These are phyloP conservation scores for Borostomias antarcticus DNA, from an alignment of 2,797 vertebrate genomes.

Conservation along the genomic window DNA sequence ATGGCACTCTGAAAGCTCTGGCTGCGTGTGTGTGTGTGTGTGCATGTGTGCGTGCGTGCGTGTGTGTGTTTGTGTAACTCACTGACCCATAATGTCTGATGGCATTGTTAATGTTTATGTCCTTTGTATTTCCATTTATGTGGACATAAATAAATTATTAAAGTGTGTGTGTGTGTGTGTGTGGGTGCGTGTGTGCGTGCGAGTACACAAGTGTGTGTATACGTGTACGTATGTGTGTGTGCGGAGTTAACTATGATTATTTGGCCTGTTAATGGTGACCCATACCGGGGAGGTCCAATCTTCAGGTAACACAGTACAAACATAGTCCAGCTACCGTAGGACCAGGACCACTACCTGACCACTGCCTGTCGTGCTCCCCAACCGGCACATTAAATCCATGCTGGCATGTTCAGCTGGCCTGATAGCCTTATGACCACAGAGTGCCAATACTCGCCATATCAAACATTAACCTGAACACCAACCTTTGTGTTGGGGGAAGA, in stretches of 20 bases:
- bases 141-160: too few species aligned
- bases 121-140: too few species aligned
- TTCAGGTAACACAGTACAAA: not conserved
- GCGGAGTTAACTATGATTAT: constrained; percentile 35
- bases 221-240: too few species aligned
- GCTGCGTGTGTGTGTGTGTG: not conserved
- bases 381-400: not conserved
- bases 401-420: constrained; percentile 28
- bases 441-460: constrained; percentile 34
- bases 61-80: too few species aligned
- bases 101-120: too few species aligned
- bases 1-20: not conserved
- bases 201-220: too few species aligned
- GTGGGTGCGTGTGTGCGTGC: too few species aligned
- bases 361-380: not conserved
- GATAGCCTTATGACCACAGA: constrained; percentile 41
- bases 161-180: too few species aligned
- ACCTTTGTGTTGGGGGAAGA: constrained; percentile 24
- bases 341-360: too few species aligned
- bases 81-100: too few species aligned
- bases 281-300: constrained; percentile 16
- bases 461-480: constrained; percentile 33
- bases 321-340: constrained; percentile 26
- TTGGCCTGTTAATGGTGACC: constrained; percentile 21
- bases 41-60: not conserved